phyloP scores from a whole-genome alignment of 1,140 invertebrate genomes.

The Pachypsylla venusta region DNA sequence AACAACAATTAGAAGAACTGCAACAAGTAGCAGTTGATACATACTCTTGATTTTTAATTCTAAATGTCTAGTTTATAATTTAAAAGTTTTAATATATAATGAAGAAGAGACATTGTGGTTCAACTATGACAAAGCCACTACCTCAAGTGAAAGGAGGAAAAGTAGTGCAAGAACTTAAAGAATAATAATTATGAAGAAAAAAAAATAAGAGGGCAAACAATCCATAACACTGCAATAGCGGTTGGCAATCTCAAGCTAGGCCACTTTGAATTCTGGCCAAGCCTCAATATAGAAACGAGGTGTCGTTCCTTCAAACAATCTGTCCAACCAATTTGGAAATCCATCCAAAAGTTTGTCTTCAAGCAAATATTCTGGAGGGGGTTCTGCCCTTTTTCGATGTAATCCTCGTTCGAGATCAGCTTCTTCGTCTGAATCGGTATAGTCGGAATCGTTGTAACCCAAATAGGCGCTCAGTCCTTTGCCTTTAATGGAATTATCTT shows the following conservation, averaged over 20 bases:
- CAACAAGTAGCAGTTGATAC: too few relatives aligned
- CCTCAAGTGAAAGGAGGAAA: too few relatives aligned
- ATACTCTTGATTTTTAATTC: too few relatives aligned
- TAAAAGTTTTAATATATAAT: too few relatives aligned
- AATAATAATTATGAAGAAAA: background rate
- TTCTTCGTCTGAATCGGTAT: background rate
- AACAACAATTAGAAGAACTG: too few relatives aligned
- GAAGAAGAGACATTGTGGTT: too few relatives aligned
- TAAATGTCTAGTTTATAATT: too few relatives aligned
- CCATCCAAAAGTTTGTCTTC: slow-evolving; percentile 75
- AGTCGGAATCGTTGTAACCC: slow-evolving; percentile 1
- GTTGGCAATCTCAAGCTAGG: slow-evolving; percentile 7
- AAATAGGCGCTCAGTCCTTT: background rate
- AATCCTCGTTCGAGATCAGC: background rate
- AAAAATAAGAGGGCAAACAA: background rate
- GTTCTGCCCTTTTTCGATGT: background rate
- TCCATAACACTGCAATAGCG: too few relatives aligned
- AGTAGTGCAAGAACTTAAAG: slow-evolving; percentile 9
- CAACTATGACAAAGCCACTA: too few relatives aligned
- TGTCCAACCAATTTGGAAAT: slow-evolving; percentile 89
- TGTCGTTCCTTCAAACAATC: slow-evolving; percentile 88
- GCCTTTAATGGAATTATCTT: slow-evolving; percentile 23
- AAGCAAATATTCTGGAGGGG: slow-evolving; percentile 11
- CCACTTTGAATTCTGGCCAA: slow-evolving; percentile 73
- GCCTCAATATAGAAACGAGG: slow-evolving; percentile 90